Base-by-base conservation (phyloP, 2,888 invertebrate species). In the Drosophila infuscata region DNA sequence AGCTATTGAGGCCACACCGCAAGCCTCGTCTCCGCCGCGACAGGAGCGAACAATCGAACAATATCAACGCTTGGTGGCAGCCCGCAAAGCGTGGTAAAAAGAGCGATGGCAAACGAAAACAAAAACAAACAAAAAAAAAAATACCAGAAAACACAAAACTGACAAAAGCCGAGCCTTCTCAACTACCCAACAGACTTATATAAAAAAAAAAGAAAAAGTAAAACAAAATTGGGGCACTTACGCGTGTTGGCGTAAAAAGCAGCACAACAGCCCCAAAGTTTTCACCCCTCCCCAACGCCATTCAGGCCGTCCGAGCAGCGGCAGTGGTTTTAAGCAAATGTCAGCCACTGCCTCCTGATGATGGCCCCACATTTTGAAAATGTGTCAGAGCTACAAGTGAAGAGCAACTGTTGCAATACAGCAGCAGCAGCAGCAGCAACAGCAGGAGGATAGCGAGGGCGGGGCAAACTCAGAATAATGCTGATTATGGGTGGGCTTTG, bases 301-400 rank as follows among this genome's bases (percentile, higher is more conserved):
- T 20, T 58, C 38, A 17, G 32, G 43, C 66, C 49, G 49, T 51
- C 58, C 66, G 57, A 73, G 48, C 38, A 35, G 41, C 56, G 72
- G 68, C 80, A 81, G 33, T 43, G 43, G 43, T 43, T 83, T 85
- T 88, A 85, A 85, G 89, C 84, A 85, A 85, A 89, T 84, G 89
- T 84, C 88, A 84, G 89, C 65, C 76, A 62, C 57, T 43, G 79
- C 79, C 79, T 67, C 83, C 86, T 82, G 90, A 74, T 82, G 84
- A 82, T 89, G 85, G 89, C 89, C 89, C 89, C 84, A 82, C 80
- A 87, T 84, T 87, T 78, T 84, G 80, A 82, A 85, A 85, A 89
- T 85, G 89, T 85, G 87, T 85, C 85, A 88, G 82, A 81, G 89
- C 89, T 88, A 89, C 89, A 88, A 89, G 85, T 89, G 85, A 82